phyloP scores from a whole-genome alignment of 2,113 vertebrate genomes.

The Chascanopsetta lugubris region DNA sequence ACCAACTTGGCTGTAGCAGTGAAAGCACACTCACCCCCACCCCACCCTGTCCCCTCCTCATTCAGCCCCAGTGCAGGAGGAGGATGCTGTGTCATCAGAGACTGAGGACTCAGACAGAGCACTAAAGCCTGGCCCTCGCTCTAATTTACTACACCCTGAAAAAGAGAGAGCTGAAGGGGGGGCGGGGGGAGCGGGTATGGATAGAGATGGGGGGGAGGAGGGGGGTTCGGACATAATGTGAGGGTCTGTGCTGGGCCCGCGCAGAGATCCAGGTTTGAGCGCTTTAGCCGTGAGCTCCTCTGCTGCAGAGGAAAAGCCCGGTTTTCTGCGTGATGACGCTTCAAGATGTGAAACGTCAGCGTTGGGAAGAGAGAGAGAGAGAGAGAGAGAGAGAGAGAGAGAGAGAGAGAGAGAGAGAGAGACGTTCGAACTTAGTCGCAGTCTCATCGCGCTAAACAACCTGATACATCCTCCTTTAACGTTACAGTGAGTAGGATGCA shows the following conservation, averaged over 20 bases:
- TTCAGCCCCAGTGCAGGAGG: constrained; percentile 59
- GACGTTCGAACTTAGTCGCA: too few species aligned
- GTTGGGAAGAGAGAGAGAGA: neutral
- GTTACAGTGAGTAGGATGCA: too few species aligned
- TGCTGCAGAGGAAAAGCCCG: constrained; percentile 13
- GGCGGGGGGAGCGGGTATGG: constrained; percentile 30
- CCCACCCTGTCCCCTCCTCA: constrained; percentile 41
- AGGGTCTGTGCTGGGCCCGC: constrained; percentile 40
- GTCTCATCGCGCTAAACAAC: too few species aligned
- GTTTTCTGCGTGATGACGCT: constrained; percentile 15
- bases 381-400: too few species aligned
- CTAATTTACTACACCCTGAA: constrained; percentile 75
- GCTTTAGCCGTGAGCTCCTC: constrained; percentile 39
- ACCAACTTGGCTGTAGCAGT: constrained; percentile 36
- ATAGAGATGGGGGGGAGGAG: constrained; percentile 23
- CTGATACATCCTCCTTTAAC: too few species aligned
- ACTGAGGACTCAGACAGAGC: constrained; percentile 78
- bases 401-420: too few species aligned
- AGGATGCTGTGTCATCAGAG: constrained; percentile 82
- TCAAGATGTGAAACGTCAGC: neutral
- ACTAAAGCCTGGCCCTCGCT: constrained; percentile 72
- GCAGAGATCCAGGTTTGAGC: constrained; percentile 31
- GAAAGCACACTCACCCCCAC: constrained; percentile 44
- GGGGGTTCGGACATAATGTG: constrained; percentile 38
- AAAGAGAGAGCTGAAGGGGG: constrained; percentile 42